Evolutionary conservation across 2,888 invertebrate species (phyloP).

Genomic region (Eumacrocentrus americanus): DNA sequence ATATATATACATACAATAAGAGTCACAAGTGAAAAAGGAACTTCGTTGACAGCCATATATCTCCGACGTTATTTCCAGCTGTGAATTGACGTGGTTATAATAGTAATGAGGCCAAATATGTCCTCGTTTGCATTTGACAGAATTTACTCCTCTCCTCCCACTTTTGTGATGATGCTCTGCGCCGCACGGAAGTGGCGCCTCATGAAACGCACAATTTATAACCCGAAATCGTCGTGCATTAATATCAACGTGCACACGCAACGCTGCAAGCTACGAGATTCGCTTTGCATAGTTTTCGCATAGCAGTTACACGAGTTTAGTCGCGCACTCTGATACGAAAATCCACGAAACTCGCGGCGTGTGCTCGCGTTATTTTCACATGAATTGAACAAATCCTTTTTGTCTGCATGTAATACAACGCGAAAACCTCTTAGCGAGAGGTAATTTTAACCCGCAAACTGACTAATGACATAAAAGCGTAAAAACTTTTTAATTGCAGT

Average conservation of each 20-base stretch:
- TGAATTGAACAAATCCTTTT: not conserved
- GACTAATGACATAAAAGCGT: too few species aligned
- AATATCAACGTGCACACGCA: not conserved
- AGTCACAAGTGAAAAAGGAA: too few species aligned
- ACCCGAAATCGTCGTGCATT: not conserved
- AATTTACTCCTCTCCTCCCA: not conserved
- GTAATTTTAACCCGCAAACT: too few species aligned
- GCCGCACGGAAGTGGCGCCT: not conserved
- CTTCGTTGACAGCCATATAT: too few species aligned
- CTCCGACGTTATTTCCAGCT: not conserved
- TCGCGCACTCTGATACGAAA: not conserved
- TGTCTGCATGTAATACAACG: not conserved
- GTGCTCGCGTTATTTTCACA: not conserved
- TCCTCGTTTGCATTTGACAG: slow-evolving; percentile 2
- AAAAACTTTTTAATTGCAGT: too few species aligned
- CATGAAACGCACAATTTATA: slow-evolving; percentile 11
- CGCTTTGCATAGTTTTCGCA: not conserved
- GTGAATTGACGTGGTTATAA: not conserved
- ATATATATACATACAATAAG: too few species aligned
- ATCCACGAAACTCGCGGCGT: not conserved
- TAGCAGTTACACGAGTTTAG: not conserved
- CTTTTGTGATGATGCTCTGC: not conserved
- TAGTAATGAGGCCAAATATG: not conserved
- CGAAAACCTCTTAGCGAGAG: too few species aligned
- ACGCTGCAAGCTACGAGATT: not conserved